phyloP scores from a whole-genome alignment of 2,888 invertebrate genomes.

The Cremastobaeus sp. region DNA sequence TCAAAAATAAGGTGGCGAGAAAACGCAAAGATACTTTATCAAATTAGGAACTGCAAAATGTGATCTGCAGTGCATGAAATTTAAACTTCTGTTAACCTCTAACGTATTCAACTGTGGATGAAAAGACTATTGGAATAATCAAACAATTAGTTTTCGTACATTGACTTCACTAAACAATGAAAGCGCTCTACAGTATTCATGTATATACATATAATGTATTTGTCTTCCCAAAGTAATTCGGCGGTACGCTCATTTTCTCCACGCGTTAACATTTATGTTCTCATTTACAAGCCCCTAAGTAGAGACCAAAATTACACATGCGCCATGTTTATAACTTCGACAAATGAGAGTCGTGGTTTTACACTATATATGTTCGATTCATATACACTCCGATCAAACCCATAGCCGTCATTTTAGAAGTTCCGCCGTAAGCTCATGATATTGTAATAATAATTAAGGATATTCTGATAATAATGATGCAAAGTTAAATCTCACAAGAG shows the following conservation, averaged over 20 bases:
- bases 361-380: neutral
- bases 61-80: constrained; percentile 31
- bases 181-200: neutral
- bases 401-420: too few relatives aligned
- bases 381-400: neutral
- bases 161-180: constrained; percentile 19
- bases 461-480: too few relatives aligned
- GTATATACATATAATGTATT: constrained; percentile 13
- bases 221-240: constrained; percentile 40
- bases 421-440: too few relatives aligned
- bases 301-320: constrained; percentile 23
- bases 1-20: constrained; percentile 9
- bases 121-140: constrained; percentile 23
- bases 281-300: constrained; percentile 22
- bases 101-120: neutral
- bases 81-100: neutral
- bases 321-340: constrained; percentile 21
- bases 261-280: constrained; percentile 31
- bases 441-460: too few relatives aligned
- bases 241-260: constrained; percentile 23
- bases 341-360: constrained; percentile 1
- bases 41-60: too few relatives aligned
- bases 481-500: too few relatives aligned
- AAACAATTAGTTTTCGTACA: constrained; percentile 12
- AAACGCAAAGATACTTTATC: constrained; percentile 20